Base-by-base conservation (phyloP, 2,797 vertebrate genomes). In the Chaetophractus vellerosus region DNA sequence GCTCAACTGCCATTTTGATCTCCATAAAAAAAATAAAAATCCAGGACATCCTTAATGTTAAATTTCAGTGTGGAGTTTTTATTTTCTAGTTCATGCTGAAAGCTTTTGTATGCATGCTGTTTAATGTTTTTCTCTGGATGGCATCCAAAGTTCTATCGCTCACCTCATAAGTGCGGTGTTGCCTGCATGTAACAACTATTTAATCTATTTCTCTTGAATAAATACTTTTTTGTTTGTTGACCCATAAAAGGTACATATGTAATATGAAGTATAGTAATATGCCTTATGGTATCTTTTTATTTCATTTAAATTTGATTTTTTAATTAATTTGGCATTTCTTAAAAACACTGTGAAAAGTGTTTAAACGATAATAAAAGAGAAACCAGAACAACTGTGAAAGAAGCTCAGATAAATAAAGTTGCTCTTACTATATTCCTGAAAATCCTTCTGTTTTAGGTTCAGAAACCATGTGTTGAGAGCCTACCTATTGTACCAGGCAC, bases 41-140 rank as follows among this genome's bases (percentile, higher is more conserved):
- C 18, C 33, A 75, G 26, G 38, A 69, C 24, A 23, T 76, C 38
- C 66, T 79, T 50, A 79, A 33, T 84, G 21, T 79, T 93, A 38
- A 74, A 55, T 86, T 82, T 79, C 9, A 86, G 41, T 36, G 18
- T 2, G 41, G 26, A 9, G 71, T 79, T 95, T 69, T 87, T 18
- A 66, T 76, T 87, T 91, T 81, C 76, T 69, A 63, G 72, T 36
- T 48, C 3, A 76, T 3, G 6, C 41, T 84, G 81, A 66, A 93
- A 93, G 41, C 63, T 64, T 94, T 61, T 72, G 12, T 48, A 38
- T 78, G 87, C 72, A 55, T 50, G 36, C 23, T 59, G 28, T 80
- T 93, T 79, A 48, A 26, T 82, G 36, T 59, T 91, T 94, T 94
- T 81, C 61, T 89, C 45, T 88, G 78, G 86, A 75, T 72, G 82